Conservation (phyloP, 2,797 vertebrate species). For the Ctenopoma kingsleyae region DNA sequence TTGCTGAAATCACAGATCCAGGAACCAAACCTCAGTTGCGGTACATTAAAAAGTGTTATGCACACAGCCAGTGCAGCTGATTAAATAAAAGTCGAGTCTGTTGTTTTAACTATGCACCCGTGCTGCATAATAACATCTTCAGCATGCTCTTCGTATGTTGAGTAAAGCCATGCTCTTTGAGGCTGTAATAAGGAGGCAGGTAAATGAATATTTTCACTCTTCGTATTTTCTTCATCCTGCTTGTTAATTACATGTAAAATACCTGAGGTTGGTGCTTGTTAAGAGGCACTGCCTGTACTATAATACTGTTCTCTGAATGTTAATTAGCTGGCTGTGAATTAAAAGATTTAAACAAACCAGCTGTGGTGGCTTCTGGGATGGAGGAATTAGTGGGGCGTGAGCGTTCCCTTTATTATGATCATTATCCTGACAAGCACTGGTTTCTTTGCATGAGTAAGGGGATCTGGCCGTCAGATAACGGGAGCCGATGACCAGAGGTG, state of each 20-base stretch:
- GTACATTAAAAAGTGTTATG: slow-evolving; percentile 69
- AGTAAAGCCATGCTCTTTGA: slow-evolving; percentile 37
- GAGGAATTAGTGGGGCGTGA: slow-evolving; percentile 87
- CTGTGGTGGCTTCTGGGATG: slow-evolving; percentile 83
- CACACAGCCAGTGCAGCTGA: slow-evolving; percentile 70
- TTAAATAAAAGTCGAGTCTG: slow-evolving; percentile 65
- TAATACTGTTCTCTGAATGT: slow-evolving; percentile 80
- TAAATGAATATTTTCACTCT: slow-evolving; percentile 66
- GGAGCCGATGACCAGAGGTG: slow-evolving; percentile 57
- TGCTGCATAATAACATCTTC: slow-evolving; percentile 61
- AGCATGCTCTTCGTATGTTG: slow-evolving; percentile 54
- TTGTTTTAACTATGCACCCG: slow-evolving; percentile 68
- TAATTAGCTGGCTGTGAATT: slow-evolving; percentile 86
- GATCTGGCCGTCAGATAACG: slow-evolving; percentile 68
- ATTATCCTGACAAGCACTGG: slow-evolving; percentile 84
- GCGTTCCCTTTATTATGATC: slow-evolving; percentile 84
- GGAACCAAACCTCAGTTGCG: slow-evolving; percentile 57
- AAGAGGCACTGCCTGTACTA: slow-evolving; percentile 71
- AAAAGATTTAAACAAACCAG: slow-evolving; percentile 86
- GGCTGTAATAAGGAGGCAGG: slow-evolving; percentile 52
- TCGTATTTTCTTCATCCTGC: slow-evolving; percentile 49
- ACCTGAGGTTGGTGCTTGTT: slow-evolving; percentile 79
- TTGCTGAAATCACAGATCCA: slow-evolving; percentile 68
- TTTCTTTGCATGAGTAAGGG: slow-evolving; percentile 78
- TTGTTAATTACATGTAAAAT: slow-evolving; percentile 83